Evolutionary conservation across 2,888 invertebrate species (phyloP).

Genomic region (Diaprepes abbreviatus): DNA sequence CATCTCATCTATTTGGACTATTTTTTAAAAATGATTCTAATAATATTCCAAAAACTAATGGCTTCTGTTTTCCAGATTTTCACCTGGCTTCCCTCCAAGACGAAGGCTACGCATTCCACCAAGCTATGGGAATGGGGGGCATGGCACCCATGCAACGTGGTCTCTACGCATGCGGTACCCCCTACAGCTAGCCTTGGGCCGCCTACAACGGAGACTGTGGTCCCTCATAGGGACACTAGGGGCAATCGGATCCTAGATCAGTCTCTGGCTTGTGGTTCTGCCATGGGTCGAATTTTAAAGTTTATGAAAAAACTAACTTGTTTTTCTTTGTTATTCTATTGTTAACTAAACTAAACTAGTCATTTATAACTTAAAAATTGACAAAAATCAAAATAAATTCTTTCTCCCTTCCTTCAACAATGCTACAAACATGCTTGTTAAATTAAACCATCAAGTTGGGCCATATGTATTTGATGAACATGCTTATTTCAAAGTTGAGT

Average conservation of each 20-base stretch:
- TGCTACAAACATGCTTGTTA: too few relatives aligned
- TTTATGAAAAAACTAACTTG: background rate
- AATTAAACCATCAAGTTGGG: too few relatives aligned
- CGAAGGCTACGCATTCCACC: slow-evolving; percentile 70
- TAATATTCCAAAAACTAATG: too few relatives aligned
- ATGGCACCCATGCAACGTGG: slow-evolving; percentile 70
- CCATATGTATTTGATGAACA: too few relatives aligned
- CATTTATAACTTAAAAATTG: too few relatives aligned
- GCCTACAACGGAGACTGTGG: slow-evolving; percentile 70
- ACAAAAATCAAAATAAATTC: too few relatives aligned
- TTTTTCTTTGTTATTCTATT: too few relatives aligned
- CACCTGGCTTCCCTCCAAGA: slow-evolving; percentile 70
- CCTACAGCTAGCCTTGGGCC: slow-evolving; percentile 71
- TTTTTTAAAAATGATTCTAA: too few relatives aligned
- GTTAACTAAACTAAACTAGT: too few relatives aligned
- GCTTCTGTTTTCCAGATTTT: slow-evolving; percentile 66
- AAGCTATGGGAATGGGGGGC: slow-evolving; percentile 70
- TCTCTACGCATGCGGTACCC: slow-evolving; percentile 69
- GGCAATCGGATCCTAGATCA: slow-evolving; percentile 64
- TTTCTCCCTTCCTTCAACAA: too few relatives aligned
- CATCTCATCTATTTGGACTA: too few relatives aligned
- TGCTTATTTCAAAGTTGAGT: too few relatives aligned
- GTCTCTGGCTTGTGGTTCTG: slow-evolving; percentile 66
- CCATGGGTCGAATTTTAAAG: slow-evolving; percentile 55
- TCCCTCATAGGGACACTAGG: slow-evolving; percentile 62